These are phyloP conservation scores for Falcaria lacertinaria DNA, from an alignment of 2,888 invertebrate species.

Conservation along the genomic window DNA sequence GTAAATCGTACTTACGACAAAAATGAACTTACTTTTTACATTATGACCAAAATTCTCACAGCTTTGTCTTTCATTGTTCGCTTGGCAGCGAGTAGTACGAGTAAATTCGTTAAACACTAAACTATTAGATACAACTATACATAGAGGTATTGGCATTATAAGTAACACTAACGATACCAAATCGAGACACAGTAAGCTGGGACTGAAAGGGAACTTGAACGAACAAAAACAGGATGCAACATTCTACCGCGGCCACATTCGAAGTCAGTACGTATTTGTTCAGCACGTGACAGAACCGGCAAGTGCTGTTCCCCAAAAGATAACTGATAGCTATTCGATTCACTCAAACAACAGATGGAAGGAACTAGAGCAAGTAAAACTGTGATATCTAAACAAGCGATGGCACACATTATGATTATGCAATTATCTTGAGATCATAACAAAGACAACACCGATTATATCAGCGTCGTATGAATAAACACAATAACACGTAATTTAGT, in stretches of 20 bases:
- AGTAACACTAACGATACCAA: slow-evolving; percentile 35
- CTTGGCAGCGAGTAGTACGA: slow-evolving; percentile 69
- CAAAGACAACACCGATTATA: slow-evolving; percentile 36
- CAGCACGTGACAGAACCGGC: too few species aligned
- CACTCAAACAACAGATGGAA: slow-evolving; percentile 13
- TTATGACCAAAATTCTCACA: slow-evolving; percentile 77
- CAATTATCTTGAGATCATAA: slow-evolving; percentile 45
- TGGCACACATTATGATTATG: slow-evolving; percentile 14
- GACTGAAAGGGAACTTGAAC: too few species aligned
- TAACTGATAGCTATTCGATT: neutral
- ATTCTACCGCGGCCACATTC: too few species aligned
- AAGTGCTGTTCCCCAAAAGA: too few species aligned
- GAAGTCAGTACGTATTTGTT: too few species aligned
- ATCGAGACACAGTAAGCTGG: slow-evolving; percentile 24
- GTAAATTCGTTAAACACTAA: slow-evolving; percentile 74
- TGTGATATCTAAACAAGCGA: slow-evolving; percentile 15
- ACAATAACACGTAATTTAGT: slow-evolving; percentile 26
- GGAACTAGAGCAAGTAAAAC: slow-evolving; percentile 13
- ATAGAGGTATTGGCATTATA: slow-evolving; percentile 49
- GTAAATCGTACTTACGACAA: slow-evolving; percentile 55
- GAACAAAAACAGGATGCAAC: too few species aligned
- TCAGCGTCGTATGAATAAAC: slow-evolving; percentile 27
- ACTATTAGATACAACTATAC: slow-evolving; percentile 59
- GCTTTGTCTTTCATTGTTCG: slow-evolving; percentile 80
- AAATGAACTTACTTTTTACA: slow-evolving; percentile 75